Evolutionary conservation across 1,140 invertebrate species (phyloP).

Genomic region (Drosophila sechellia): DNA sequence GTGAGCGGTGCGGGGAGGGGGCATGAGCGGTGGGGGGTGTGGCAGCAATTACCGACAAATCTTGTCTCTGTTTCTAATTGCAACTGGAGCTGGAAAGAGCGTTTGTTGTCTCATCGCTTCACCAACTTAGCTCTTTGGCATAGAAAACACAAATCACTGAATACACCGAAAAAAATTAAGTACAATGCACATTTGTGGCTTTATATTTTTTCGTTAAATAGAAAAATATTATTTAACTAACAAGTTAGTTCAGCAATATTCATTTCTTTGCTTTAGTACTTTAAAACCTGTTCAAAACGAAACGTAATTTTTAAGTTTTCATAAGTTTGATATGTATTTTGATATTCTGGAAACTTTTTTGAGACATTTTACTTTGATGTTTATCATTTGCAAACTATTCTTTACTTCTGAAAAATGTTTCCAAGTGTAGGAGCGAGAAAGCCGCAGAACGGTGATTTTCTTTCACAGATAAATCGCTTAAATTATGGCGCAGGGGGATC

Average conservation of each 20-base stretch:
- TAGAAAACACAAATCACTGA: background rate
- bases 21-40: constrained; percentile 9
- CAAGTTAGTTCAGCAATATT: no score
- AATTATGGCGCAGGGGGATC: constrained; percentile 77
- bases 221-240: no score
- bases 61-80: constrained; percentile 67
- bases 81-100: constrained; percentile 55
- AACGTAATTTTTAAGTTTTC: background rate
- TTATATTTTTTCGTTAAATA: no score
- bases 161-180: background rate
- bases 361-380: no score
- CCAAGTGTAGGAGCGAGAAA: constrained; percentile 32
- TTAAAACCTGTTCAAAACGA: background rate
- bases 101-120: constrained; percentile 27
- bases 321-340: background rate
- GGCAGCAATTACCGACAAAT: constrained; percentile 53
- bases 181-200: no score
- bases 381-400: background rate
- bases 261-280: no score
- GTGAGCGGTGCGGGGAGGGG: background rate
- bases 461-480: constrained; percentile 84
- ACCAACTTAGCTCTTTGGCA: background rate
- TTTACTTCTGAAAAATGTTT: background rate
- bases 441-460: constrained; percentile 73
- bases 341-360: background rate